Conservation (phyloP, 30 jellyfish, hydroid and myxozoan genomes). For the Pelagia noctiluca region DNA sequence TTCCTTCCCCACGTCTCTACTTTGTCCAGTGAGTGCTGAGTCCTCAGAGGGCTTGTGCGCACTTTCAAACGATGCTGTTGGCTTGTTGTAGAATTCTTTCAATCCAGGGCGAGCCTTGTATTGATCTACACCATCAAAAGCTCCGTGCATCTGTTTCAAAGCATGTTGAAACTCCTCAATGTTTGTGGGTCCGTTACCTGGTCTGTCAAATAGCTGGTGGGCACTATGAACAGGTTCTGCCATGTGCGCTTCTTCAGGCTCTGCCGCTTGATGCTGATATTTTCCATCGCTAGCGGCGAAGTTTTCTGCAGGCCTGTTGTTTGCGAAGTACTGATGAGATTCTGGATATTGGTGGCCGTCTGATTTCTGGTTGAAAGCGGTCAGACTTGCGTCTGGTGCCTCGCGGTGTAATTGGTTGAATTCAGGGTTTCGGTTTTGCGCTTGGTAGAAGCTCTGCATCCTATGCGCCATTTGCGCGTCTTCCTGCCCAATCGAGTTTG, state of each 20-base stretch:
- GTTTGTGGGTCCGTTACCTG: too few species aligned
- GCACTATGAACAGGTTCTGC: not conserved
- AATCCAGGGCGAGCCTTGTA: not conserved
- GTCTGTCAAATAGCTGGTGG: not conserved
- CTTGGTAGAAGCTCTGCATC: not conserved
- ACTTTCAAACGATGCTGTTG: not conserved
- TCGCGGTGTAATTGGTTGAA: too few species aligned
- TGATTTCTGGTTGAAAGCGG: not conserved
- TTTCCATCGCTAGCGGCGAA: not conserved
- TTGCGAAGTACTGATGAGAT: not conserved
- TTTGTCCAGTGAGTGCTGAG: conserved; percentile 25
- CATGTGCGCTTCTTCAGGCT: not conserved
- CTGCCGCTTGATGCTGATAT: not conserved
- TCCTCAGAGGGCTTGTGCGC: not conserved
- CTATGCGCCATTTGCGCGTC: not conserved
- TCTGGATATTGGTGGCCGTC: not conserved
- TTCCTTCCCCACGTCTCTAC: conserved; percentile 64
- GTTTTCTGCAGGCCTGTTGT: not conserved
- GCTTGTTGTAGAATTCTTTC: not conserved
- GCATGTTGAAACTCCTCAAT: not conserved
- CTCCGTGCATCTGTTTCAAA: not conserved
- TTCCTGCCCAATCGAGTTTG: conserved; percentile 34
- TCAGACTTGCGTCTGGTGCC: too few species aligned
- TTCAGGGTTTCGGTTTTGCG: too few species aligned
- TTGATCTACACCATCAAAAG: not conserved